Evolutionary conservation across 1,140 invertebrate species (phyloP).

Genomic region (Gonatopus flavifemur): DNA sequence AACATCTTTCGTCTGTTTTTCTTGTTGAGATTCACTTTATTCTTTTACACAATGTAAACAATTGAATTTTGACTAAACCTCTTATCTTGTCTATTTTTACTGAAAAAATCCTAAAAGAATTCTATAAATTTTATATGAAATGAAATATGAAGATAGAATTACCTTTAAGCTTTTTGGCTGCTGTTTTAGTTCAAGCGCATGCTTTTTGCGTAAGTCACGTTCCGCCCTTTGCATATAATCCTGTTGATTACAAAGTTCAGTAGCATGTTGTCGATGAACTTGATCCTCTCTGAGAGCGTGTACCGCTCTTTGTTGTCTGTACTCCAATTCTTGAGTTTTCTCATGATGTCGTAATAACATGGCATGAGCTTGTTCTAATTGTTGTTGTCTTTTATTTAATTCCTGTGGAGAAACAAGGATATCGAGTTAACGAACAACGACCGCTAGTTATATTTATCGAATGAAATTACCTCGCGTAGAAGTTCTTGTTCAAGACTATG

Average conservation of each 20-base stretch:
- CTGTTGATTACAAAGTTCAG: constrained; percentile 93
- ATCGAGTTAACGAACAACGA: constrained; percentile 2
- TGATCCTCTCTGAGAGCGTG: constrained; percentile 91
- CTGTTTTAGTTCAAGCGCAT: constrained; percentile 95
- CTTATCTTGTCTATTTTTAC: too few relatives aligned
- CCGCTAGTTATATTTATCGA: constrained; percentile 4
- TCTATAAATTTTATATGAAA: too few relatives aligned
- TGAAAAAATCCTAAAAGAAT: too few relatives aligned
- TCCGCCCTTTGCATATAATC: constrained; percentile 95
- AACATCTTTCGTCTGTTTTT: too few relatives aligned
- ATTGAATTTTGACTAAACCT: too few relatives aligned
- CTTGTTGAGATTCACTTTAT: too few relatives aligned
- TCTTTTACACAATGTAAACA: too few relatives aligned
- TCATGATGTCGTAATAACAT: constrained; percentile 96
- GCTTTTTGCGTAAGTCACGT: constrained; percentile 93
- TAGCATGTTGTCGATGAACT: constrained; percentile 88
- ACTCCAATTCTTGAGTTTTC: constrained; percentile 94
- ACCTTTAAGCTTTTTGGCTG: constrained; percentile 99
- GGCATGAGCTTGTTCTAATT: constrained; percentile 91
- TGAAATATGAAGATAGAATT: too few relatives aligned
- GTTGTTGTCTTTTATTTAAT: constrained; percentile 89
- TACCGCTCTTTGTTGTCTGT: constrained; percentile 91
- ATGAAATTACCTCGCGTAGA: constrained; percentile 74
- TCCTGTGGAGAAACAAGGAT: constrained; percentile 65
- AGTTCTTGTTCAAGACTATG: constrained; percentile 91